These are phyloP conservation scores for Grammomys dolichurus DNA, from an alignment of 2,113 vertebrate genomes.

Conservation along the genomic window DNA sequence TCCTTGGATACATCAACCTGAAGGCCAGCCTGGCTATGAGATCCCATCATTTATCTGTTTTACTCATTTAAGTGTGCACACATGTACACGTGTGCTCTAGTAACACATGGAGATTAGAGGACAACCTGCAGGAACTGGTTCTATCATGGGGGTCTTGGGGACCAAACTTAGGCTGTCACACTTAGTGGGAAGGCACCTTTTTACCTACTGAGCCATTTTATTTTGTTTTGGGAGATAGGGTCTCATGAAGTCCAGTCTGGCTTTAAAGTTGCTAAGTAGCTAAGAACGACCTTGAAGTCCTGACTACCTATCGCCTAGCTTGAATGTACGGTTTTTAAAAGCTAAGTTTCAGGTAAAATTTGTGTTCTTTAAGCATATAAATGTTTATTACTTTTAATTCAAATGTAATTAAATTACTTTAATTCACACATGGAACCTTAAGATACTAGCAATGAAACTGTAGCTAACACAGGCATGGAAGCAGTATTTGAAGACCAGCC, in stretches of 20 bases:
- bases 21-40: neutral
- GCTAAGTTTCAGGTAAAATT: constrained; percentile 7
- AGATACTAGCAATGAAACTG: constrained; percentile 19
- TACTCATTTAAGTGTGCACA: neutral
- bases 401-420: constrained; percentile 31
- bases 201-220: neutral
- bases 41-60: neutral
- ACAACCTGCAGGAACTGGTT: neutral
- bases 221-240: neutral
- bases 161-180: neutral
- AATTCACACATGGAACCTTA: constrained; percentile 25
- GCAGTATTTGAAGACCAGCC: neutral
- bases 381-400: constrained; percentile 34
- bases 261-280: neutral
- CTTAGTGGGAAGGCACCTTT: neutral
- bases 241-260: neutral
- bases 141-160: too few relatives aligned
- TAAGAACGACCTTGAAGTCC: neutral
- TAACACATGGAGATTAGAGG: neutral
- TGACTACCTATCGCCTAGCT: neutral
- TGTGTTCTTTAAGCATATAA: constrained; percentile 45
- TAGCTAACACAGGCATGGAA: neutral
- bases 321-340: constrained; percentile 37
- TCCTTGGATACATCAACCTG: neutral
- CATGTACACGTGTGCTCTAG: neutral